Conservation (phyloP, 2,888 invertebrate genomes). For the Acanthacorydalis orientalis region DNA sequence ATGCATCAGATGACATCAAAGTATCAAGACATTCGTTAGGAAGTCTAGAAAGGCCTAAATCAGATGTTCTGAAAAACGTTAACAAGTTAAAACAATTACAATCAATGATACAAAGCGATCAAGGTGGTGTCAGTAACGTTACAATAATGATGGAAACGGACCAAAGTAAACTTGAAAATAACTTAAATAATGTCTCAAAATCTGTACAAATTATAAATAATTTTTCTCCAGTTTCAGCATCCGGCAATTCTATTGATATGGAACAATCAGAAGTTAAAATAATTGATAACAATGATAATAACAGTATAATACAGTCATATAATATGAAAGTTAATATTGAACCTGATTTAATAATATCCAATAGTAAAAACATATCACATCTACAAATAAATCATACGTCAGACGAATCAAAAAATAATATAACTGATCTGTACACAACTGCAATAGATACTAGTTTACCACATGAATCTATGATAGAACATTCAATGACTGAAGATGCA, state of each 20-base stretch:
- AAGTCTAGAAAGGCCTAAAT: slow-evolving; percentile 43
- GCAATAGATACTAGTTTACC: slow-evolving; percentile 33
- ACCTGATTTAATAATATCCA: slow-evolving; percentile 2
- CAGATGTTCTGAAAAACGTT: slow-evolving; percentile 38
- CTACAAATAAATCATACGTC: slow-evolving; percentile 21
- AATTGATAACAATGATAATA: slow-evolving; percentile 1
- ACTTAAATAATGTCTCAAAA: background rate
- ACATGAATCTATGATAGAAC: background rate
- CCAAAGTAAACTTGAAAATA: slow-evolving; percentile 17
- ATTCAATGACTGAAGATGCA: slow-evolving; percentile 1
- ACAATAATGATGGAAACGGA: slow-evolving; percentile 7
- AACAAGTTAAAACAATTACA: slow-evolving; percentile 10
- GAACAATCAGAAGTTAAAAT: slow-evolving; percentile 6
- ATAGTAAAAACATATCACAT: slow-evolving; percentile 12
- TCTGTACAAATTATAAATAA: background rate
- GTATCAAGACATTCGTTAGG: slow-evolving; percentile 42
- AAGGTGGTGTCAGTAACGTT: slow-evolving; percentile 11
- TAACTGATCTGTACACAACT: slow-evolving; percentile 25
- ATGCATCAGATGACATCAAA: slow-evolving; percentile 45
- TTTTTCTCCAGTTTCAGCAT: background rate
- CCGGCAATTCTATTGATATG: no score
- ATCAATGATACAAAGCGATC: slow-evolving; percentile 9
- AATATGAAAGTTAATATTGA: background rate
- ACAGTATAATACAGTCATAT: background rate
- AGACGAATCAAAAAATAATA: slow-evolving; percentile 31